Percentiles rank a stretch among this genome's conserved stretches.
Evolutionary conservation across 2,888 invertebrate species (phyloP).

Genomic region (Quadroppia sp.): DNA sequence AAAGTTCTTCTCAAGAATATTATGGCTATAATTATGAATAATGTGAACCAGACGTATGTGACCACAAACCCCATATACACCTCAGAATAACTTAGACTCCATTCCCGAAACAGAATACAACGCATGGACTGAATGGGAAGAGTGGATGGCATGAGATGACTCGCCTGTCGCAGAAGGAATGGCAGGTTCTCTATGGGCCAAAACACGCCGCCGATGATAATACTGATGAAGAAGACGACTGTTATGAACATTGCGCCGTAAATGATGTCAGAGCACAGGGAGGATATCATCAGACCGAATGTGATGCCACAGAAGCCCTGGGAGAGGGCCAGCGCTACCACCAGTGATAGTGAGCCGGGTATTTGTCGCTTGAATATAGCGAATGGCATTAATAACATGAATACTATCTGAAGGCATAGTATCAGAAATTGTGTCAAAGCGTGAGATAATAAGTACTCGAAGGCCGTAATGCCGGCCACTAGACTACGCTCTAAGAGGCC

Average conservation of each 20-base stretch:
- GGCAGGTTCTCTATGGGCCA: slow-evolving; percentile 98
- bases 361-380: slow-evolving; percentile 82
- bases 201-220: slow-evolving; percentile 66
- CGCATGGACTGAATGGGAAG: slow-evolving; percentile 70
- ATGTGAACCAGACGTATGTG: slow-evolving; percentile 69
- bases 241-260: slow-evolving; percentile 65
- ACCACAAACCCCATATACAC: slow-evolving; percentile 73
- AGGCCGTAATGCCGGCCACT: slow-evolving; percentile 86
- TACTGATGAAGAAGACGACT: slow-evolving; percentile 60
- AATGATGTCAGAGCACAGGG: slow-evolving; percentile 86
- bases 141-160: slow-evolving; percentile 70
- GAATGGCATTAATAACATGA: slow-evolving; percentile 86
- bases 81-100: slow-evolving; percentile 59
- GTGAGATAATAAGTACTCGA: slow-evolving; percentile 86
- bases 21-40: slow-evolving; percentile 54
- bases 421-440: slow-evolving; percentile 91
- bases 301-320: slow-evolving; percentile 95
- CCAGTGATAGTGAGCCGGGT: slow-evolving; percentile 79
- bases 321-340: slow-evolving; percentile 75
- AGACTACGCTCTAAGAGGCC: slow-evolving; percentile 84
- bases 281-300: slow-evolving; percentile 89
- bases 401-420: slow-evolving; percentile 78
- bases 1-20: slow-evolving; percentile 13
- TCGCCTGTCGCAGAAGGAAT: slow-evolving; percentile 64
- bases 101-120: slow-evolving; percentile 70